Evolutionary conservation across 2,113 vertebrate species (phyloP).

Genomic region (Hippoglossus stenolepis): DNA sequence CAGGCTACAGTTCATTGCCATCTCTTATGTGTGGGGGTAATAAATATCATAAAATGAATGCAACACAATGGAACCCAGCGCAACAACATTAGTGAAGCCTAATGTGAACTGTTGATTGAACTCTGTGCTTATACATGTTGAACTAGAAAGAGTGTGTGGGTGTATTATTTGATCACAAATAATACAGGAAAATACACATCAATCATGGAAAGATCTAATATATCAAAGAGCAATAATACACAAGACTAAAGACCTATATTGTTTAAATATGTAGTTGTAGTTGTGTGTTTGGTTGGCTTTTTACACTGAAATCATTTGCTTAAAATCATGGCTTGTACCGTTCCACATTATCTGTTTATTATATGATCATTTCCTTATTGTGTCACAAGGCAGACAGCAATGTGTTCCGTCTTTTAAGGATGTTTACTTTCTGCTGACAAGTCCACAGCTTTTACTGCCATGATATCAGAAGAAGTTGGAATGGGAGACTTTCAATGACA

Average conservation of each 20-base stretch:
- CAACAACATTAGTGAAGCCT: too few species aligned
- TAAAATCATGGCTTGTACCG: conserved; percentile 21
- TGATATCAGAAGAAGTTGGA: conserved; percentile 8
- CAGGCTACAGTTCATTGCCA: not conserved
- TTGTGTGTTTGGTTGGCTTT: not conserved
- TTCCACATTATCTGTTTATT: conserved; percentile 24
- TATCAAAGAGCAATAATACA: too few species aligned
- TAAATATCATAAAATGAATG: too few species aligned
- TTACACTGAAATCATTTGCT: conserved; percentile 8
- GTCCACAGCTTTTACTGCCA: conserved; percentile 29
- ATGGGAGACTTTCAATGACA: conserved; percentile 39
- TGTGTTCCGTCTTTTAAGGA: conserved; percentile 38
- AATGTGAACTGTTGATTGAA: too few species aligned
- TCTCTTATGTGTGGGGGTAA: not conserved
- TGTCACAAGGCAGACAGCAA: conserved; percentile 56
- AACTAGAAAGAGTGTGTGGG: too few species aligned
- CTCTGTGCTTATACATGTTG: too few species aligned
- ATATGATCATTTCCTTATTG: conserved; percentile 30
- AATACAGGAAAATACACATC: too few species aligned
- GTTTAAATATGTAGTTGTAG: too few species aligned
- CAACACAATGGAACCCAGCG: not conserved
- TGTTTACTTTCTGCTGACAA: conserved; percentile 52
- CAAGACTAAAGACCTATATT: too few species aligned
- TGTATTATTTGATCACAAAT: too few species aligned
- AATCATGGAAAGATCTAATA: too few species aligned